These are phyloP conservation scores for Dasypolia templi DNA, from an alignment of 2,888 invertebrate genomes.

Conservation along the genomic window DNA sequence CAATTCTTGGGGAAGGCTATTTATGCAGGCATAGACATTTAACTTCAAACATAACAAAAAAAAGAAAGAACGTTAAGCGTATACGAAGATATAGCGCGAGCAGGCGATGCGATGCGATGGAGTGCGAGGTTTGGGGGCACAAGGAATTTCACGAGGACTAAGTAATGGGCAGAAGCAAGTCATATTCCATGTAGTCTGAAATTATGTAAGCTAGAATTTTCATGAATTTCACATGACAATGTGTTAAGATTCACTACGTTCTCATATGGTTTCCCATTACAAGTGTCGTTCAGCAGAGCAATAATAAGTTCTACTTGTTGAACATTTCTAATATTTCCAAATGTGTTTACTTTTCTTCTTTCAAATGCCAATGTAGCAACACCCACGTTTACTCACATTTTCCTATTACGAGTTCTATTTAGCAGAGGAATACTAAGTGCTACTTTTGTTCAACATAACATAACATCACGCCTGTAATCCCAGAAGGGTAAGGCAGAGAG, in stretches of 20 bases:
- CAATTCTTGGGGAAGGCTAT: too few relatives aligned
- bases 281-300: slow-evolving; percentile 11
- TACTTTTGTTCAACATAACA: not conserved
- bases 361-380: not conserved
- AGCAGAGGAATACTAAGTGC: slow-evolving; percentile 18
- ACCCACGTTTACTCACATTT: slow-evolving; percentile 10
- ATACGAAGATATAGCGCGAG: too few relatives aligned
- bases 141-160: too few relatives aligned
- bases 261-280: slow-evolving; percentile 6
- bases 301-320: slow-evolving; percentile 4
- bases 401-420: slow-evolving; percentile 14
- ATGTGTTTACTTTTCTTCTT: not conserved
- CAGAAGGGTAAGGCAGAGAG: too few relatives aligned
- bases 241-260: not conserved
- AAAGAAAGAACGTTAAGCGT: too few relatives aligned
- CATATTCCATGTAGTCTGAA: slow-evolving; percentile 3
- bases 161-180: too few relatives aligned
- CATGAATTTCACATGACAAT: slow-evolving; percentile 1
- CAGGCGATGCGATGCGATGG: too few relatives aligned
- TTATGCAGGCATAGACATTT: too few relatives aligned
- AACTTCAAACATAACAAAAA: too few relatives aligned
- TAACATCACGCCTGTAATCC: too few relatives aligned
- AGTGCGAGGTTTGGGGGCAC: too few relatives aligned
- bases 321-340: not conserved
- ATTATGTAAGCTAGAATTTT: slow-evolving; percentile 13